These are phyloP conservation scores for Psettodes erumei DNA, from an alignment of 2,113 vertebrate genomes.

Conservation along the genomic window DNA sequence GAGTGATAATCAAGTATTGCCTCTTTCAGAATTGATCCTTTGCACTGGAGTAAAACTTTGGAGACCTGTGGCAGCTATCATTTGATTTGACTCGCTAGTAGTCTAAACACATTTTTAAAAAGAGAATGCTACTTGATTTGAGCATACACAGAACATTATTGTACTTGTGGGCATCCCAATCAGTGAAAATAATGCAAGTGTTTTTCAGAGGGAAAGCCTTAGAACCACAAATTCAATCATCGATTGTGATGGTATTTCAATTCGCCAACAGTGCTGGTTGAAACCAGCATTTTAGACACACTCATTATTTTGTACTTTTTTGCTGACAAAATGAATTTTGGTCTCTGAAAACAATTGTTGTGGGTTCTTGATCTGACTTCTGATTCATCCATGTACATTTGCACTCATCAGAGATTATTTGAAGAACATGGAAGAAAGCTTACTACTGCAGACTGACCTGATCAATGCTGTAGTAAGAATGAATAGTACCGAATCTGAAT, in stretches of 20 bases:
- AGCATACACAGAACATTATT: constrained; percentile 14
- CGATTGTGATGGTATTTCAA: background rate
- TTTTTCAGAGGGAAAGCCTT: background rate
- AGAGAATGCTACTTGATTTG: constrained; percentile 32
- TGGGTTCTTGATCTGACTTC: background rate
- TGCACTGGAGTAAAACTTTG: constrained; percentile 84
- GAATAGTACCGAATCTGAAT: constrained; percentile 40
- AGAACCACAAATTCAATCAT: background rate
- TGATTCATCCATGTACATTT: background rate
- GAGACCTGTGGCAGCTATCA: constrained; percentile 45
- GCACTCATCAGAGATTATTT: background rate
- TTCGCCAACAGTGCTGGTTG: background rate
- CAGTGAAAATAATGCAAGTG: background rate
- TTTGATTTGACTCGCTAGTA: constrained; percentile 33
- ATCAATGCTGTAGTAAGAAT: constrained; percentile 25
- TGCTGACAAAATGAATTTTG: background rate
- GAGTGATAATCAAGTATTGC: constrained; percentile 14
- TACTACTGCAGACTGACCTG: constrained; percentile 43
- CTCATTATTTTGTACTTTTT: background rate
- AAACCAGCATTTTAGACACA: background rate
- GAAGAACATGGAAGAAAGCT: constrained; percentile 29
- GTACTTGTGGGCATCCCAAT: constrained; percentile 3
- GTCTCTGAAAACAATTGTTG: background rate
- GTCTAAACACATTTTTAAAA: constrained; percentile 15
- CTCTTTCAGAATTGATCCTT: constrained; percentile 42